Conservation (phyloP, 2,888 invertebrate genomes). For the Apamea anceps region DNA sequence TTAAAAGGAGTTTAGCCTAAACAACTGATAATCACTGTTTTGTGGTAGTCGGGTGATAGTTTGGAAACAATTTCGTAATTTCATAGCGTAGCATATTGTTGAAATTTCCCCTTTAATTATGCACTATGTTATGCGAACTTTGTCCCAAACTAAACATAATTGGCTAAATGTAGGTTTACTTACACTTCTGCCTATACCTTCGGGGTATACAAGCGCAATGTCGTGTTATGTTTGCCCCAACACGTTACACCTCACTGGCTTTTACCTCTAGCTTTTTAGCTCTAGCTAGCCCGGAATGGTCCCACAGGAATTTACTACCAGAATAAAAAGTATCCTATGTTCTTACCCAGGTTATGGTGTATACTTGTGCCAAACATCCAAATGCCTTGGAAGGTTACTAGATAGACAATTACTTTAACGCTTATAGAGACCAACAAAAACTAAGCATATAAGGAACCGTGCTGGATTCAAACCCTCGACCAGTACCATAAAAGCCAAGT, state of each 20-base stretch:
- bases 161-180: background rate
- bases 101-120: background rate
- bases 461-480: background rate
- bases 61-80: background rate
- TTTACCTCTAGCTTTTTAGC: background rate
- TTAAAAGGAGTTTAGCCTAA: too few species aligned
- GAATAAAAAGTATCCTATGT: background rate
- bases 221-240: background rate
- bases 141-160: background rate
- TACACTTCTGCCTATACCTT: too few species aligned
- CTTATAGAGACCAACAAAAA: background rate
- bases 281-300: background rate
- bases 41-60: too few species aligned
- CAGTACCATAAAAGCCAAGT: background rate
- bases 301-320: background rate
- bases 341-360: background rate
- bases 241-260: background rate
- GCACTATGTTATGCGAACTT: background rate
- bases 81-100: background rate
- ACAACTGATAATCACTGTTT: too few species aligned
- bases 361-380: background rate
- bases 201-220: background rate
- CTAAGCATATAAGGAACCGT: background rate
- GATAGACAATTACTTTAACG: background rate
- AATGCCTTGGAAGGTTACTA: background rate